Evolutionary conservation across 2,797 vertebrate species (phyloP), one percentile per base, ranked within the genome.

Genomic region (Ptychobarbus kaznakovi): DNA sequence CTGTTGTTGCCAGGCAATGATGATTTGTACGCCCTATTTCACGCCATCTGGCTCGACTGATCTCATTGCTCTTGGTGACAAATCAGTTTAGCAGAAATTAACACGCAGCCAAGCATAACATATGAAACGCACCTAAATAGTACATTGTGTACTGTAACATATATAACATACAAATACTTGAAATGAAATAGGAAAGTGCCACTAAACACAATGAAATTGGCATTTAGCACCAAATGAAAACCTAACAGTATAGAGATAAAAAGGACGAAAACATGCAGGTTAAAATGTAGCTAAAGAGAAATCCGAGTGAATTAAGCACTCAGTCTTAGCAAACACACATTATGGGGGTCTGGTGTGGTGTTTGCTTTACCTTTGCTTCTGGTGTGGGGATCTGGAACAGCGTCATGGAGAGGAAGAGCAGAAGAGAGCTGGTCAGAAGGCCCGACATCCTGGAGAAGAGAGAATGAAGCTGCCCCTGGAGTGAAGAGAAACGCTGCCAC

Each of bases 391-490:
- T 79, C 35, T 87, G 89, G 65, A 91, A 88, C 40, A 91, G 81
- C n/a, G 77, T 61, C 42, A 89, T 18, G 66, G 87, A 88, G 81
- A 91, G 16, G 66, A 89, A 83, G 53, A 92, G 86, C 42, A 90
- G 53, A 66, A 88, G 11, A 80, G 87, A 83, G 85, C 86, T 86
- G 85, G 66, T 91, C 83, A 89, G 86, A 91, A 91, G 91, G 92
- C 91, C 92, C 92, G 89, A 90, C 91, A 92, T 92, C 90, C 90
- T 92, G 91, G 84, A 90, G 83, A 32, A 32, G 28, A 90, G 89
- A 90, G 91, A 91, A 91, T 91, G 92, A 90, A 90, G 91, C 91
- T 93, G 92, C 91, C 91, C 87, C 72, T 84, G 80, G 40, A 38
- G 38, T 80, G 79, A 85, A 87, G 78, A 78, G 84, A 91, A 88